These are phyloP conservation scores for Stegophylla sp. DNA, from an alignment of 2,888 invertebrate species.

Conservation along the genomic window DNA sequence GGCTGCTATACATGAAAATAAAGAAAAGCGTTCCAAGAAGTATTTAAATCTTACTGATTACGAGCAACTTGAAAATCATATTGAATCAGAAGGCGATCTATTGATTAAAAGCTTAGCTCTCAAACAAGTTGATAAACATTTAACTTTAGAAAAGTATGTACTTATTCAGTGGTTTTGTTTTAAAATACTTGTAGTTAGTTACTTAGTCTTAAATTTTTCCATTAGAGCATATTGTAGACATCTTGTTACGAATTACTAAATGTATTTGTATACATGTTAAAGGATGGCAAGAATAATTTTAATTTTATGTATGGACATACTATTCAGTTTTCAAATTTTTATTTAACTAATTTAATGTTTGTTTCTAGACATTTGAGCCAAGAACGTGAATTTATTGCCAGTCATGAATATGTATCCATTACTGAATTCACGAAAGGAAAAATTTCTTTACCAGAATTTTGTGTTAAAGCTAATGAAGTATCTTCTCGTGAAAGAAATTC, in stretches of 20 bases:
- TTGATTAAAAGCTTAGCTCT: slow-evolving; percentile 64
- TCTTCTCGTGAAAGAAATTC: neutral
- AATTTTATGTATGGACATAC: neutral
- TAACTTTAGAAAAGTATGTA: slow-evolving; percentile 64
- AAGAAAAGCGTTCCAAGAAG: slow-evolving; percentile 16
- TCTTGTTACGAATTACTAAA: too few species aligned
- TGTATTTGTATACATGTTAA: neutral
- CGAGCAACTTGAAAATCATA: slow-evolving; percentile 61
- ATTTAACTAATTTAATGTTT: neutral
- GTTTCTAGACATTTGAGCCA: slow-evolving; percentile 61
- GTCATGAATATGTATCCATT: slow-evolving; percentile 59
- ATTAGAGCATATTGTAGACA: too few species aligned
- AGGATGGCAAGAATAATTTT: neutral
- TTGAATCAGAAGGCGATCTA: slow-evolving; percentile 64
- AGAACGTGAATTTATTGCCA: slow-evolving; percentile 61
- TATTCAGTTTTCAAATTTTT: too few species aligned
- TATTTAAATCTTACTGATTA: slow-evolving; percentile 46
- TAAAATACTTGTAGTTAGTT: neutral
- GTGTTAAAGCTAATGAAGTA: slow-evolving; percentile 26
- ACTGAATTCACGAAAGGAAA: slow-evolving; percentile 59
- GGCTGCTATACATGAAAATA: slow-evolving; percentile 5
- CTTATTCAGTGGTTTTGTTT: slow-evolving; percentile 12
- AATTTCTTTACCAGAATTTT: slow-evolving; percentile 54
- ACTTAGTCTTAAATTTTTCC: too few species aligned
- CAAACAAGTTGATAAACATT: slow-evolving; percentile 64